These are phyloP conservation scores for Cydia fagiglandana DNA, from an alignment of 1,140 invertebrate genomes.

Conservation along the genomic window DNA sequence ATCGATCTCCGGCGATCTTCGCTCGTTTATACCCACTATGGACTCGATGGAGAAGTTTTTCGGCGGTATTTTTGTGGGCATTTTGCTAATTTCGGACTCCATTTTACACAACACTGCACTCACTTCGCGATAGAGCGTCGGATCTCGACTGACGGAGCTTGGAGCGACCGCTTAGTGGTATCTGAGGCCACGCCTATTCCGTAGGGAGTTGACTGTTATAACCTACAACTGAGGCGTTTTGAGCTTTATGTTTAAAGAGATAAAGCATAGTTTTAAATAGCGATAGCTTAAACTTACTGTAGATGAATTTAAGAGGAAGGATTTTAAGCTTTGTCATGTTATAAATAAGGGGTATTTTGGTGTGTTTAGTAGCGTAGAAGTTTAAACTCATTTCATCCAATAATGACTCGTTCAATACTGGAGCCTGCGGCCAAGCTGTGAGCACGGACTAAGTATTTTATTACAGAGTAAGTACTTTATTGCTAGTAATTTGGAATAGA, in stretches of 20 bases:
- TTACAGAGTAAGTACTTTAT: conserved; percentile 22
- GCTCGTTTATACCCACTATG: conserved; percentile 65
- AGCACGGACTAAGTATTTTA: conserved; percentile 28
- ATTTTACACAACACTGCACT: conserved; percentile 47
- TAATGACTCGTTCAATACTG: conserved; percentile 30
- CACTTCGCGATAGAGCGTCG: not conserved
- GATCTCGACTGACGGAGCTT: not conserved
- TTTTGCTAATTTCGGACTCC: conserved; percentile 70
- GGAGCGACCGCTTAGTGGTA: not conserved
- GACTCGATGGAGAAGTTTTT: conserved; percentile 74
- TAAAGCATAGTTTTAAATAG: not conserved
- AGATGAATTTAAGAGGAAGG: not conserved
- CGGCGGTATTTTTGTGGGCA: conserved; percentile 67
- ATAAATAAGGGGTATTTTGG: not conserved
- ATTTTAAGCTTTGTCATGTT: not conserved
- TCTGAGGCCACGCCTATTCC: conserved; percentile 5
- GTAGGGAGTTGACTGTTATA: conserved; percentile 9
- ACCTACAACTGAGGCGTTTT: not conserved
- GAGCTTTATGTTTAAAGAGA: not conserved
- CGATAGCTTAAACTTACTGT: not conserved
- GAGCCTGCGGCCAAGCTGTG: conserved; percentile 10
- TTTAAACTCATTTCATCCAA: conserved; percentile 27
- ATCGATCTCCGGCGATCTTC: conserved; percentile 72
- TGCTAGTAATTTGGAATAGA: conserved; percentile 17
- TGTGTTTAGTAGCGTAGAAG: not conserved